phyloP scores from a whole-genome alignment of 2,113 vertebrate species.

The Oplegnathus fasciatus region DNA sequence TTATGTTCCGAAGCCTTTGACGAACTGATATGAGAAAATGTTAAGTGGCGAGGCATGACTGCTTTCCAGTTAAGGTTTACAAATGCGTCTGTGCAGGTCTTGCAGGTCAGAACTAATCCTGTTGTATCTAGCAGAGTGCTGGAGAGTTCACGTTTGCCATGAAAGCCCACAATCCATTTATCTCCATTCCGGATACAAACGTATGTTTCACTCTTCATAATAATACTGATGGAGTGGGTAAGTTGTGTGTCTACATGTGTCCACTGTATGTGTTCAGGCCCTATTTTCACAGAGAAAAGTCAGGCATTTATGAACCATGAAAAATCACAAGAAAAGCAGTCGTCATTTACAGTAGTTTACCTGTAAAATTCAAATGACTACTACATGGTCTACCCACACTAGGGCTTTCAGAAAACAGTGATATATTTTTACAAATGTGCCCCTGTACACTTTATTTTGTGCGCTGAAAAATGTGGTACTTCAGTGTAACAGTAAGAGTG shows the following conservation, averaged over 20 bases:
- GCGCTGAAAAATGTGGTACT: neutral
- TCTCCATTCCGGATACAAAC: slow-evolving; percentile 13
- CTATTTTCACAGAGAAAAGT: neutral
- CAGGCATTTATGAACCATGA: neutral
- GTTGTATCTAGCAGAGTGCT: slow-evolving; percentile 14
- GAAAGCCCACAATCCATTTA: slow-evolving; percentile 37
- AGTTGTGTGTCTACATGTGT: neutral
- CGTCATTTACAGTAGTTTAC: neutral
- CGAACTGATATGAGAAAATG: slow-evolving; percentile 30
- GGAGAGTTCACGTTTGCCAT: slow-evolving; percentile 25
- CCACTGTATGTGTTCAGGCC: neutral
- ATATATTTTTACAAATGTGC: slow-evolving; percentile 25
- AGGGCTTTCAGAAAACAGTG: slow-evolving; percentile 13
- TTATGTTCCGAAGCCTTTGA: slow-evolving; percentile 36
- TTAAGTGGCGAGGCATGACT: slow-evolving; percentile 40
- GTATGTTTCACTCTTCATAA: neutral
- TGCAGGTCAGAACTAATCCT: slow-evolving; percentile 36
- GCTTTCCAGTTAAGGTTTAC: slow-evolving; percentile 37
- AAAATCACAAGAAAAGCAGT: neutral
- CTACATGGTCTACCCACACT: neutral
- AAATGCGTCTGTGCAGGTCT: slow-evolving; percentile 11
- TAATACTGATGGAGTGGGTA: neutral
- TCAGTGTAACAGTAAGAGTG: slow-evolving; percentile 3
- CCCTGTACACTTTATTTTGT: neutral
- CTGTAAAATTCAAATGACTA: neutral